phyloP scores from a whole-genome alignment of 2,888 invertebrate genomes.

The Alsophila aescularia region DNA sequence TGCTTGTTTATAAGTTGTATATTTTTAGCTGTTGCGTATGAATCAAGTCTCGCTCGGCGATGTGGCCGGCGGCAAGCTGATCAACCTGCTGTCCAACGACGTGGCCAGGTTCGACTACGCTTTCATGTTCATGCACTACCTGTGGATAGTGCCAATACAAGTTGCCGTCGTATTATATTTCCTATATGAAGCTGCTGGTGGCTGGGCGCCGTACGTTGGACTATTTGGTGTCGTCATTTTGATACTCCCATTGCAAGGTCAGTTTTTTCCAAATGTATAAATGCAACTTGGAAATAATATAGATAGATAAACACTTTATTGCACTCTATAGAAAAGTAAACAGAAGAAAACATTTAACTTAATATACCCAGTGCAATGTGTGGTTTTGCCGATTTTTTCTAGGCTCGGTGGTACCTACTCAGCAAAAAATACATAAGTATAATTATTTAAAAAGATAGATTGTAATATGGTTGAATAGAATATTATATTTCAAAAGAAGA shows the following conservation, averaged over 20 bases:
- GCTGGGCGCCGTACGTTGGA: slow-evolving; percentile 71
- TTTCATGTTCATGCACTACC: slow-evolving; percentile 88
- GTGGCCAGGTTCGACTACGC: slow-evolving; percentile 91
- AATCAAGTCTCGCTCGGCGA: slow-evolving; percentile 89
- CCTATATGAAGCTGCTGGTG: slow-evolving; percentile 62
- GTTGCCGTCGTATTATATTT: slow-evolving; percentile 81
- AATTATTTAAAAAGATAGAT: no score
- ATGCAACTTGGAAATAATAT: no score
- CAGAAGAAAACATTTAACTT: no score
- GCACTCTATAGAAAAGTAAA: no score
- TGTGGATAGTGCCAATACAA: slow-evolving; percentile 92
- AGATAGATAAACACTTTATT: no score
- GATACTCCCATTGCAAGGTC: slow-evolving; percentile 83
- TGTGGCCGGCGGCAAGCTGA: slow-evolving; percentile 89
- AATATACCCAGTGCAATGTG: no score
- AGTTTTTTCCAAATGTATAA: no score
- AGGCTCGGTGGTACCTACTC: no score
- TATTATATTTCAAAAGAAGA: no score
- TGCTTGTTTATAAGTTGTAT: slow-evolving; percentile 22
- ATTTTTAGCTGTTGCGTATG: slow-evolving; percentile 87
- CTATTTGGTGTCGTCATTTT: slow-evolving; percentile 79
- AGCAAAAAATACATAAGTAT: no score
- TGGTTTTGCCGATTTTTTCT: no score
- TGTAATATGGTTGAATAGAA: no score
- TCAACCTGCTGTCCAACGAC: slow-evolving; percentile 93